Evolutionary conservation across 2,113 vertebrate species (phyloP).

Genomic region (Uria aalge): DNA sequence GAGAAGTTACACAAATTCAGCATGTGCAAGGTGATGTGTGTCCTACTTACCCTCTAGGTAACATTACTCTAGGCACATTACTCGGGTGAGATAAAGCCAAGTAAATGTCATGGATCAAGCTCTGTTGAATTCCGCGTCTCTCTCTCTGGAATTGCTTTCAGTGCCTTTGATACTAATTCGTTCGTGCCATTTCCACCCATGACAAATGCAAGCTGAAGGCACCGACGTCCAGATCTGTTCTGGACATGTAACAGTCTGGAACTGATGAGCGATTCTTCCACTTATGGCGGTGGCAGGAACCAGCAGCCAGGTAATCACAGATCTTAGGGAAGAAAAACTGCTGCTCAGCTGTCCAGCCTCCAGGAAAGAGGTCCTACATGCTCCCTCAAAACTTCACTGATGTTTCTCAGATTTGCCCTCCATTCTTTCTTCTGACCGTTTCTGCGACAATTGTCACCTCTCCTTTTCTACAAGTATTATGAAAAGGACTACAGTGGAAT

Average conservation of each 20-base stretch:
- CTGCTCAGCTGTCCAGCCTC: neutral
- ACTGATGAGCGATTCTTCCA: neutral
- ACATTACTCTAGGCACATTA: slow-evolving; percentile 46
- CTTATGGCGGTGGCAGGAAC: neutral
- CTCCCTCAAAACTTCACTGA: neutral
- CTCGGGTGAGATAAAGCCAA: slow-evolving; percentile 16
- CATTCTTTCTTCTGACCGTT: neutral
- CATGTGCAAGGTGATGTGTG: neutral
- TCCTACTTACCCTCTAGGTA: slow-evolving; percentile 59
- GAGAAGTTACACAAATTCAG: slow-evolving; percentile 52
- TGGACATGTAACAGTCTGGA: neutral
- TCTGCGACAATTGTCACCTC: neutral
- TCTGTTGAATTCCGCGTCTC: neutral
- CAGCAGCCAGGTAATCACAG: neutral
- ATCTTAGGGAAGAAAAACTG: neutral
- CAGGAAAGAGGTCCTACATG: neutral
- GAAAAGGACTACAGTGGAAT: neutral
- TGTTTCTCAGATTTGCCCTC: neutral
- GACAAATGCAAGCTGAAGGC: neutral
- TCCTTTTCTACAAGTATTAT: neutral
- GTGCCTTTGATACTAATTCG: neutral
- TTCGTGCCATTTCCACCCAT: neutral
- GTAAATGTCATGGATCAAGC: neutral
- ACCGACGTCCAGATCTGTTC: neutral
- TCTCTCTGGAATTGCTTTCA: neutral